Conservation (phyloP, 2,113 vertebrate species). For the Eudorcas thomsonii region DNA sequence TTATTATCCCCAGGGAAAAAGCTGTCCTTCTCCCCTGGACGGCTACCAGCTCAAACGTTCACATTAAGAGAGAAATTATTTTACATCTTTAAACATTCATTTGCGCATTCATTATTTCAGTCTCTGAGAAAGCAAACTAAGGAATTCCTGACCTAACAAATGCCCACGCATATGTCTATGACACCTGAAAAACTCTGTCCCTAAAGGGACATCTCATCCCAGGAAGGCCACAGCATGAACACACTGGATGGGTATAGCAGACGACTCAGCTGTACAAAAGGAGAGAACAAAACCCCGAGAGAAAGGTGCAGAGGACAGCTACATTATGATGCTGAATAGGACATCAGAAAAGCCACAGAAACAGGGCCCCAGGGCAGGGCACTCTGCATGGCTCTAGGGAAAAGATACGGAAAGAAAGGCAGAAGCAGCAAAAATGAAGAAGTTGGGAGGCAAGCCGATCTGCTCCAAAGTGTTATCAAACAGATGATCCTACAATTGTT, state of each 20-base stretch:
- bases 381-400: not conserved
- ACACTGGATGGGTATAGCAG: not conserved
- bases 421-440: not conserved
- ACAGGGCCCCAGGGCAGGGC: not conserved
- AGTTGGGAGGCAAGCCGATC: not conserved
- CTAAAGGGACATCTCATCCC: not conserved
- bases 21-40: not conserved
- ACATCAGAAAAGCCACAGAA: not conserved
- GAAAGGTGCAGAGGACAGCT: not conserved
- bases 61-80: not conserved
- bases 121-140: not conserved
- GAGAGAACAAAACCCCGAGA: not conserved
- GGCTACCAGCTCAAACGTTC: not conserved
- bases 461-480: not conserved
- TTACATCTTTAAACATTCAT: not conserved
- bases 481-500: not conserved
- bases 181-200: not conserved
- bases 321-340: not conserved
- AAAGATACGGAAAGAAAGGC: not conserved
- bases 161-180: not conserved
- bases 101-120: not conserved
- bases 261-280: not conserved
- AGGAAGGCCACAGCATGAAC: not conserved
- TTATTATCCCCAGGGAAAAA: not conserved
- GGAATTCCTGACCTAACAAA: not conserved